A percentile compares a stretch with the other conserved stretches of the same genome.
Conservation (phyloP, 1,140 invertebrate genomes). For the Macrobrachium rosenbergii region DNA sequence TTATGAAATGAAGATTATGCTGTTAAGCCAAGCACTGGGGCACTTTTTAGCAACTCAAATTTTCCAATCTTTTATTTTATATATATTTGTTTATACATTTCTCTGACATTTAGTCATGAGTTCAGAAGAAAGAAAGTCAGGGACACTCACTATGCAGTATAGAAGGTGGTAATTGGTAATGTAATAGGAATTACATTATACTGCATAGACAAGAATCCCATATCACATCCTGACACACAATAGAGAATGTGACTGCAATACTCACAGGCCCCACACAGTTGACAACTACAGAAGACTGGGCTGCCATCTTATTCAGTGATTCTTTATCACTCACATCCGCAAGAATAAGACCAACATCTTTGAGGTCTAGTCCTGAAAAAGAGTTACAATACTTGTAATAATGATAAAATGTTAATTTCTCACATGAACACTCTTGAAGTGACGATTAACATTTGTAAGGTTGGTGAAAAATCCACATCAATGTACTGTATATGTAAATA, state of each 20-base stretch:
- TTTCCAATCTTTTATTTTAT: too few relatives aligned
- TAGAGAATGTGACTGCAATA: slow-evolving; percentile 24
- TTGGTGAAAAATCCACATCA: too few relatives aligned
- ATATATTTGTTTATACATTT: background rate
- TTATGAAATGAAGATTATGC: too few relatives aligned
- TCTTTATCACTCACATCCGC: slow-evolving; percentile 83
- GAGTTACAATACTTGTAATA: background rate
- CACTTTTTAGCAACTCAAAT: too few relatives aligned
- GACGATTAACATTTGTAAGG: too few relatives aligned
- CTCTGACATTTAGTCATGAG: background rate
- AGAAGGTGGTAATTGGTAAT: background rate
- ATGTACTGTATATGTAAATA: too few relatives aligned
- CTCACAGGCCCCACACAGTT: slow-evolving; percentile 88
- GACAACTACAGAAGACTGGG: slow-evolving; percentile 80
- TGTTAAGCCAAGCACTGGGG: too few relatives aligned
- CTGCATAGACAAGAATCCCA: too few relatives aligned
- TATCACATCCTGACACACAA: background rate
- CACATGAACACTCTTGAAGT: background rate
- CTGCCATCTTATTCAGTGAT: slow-evolving; percentile 83
- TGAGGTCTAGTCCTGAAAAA: slow-evolving; percentile 69
- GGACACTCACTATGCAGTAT: background rate
- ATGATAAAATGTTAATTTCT: background rate
- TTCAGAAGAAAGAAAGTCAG: too few relatives aligned
- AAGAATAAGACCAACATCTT: slow-evolving; percentile 79
- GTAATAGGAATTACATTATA: background rate